phyloP scores from a whole-genome alignment of 2,888 invertebrate genomes.

The Melanostoma mellinum region DNA sequence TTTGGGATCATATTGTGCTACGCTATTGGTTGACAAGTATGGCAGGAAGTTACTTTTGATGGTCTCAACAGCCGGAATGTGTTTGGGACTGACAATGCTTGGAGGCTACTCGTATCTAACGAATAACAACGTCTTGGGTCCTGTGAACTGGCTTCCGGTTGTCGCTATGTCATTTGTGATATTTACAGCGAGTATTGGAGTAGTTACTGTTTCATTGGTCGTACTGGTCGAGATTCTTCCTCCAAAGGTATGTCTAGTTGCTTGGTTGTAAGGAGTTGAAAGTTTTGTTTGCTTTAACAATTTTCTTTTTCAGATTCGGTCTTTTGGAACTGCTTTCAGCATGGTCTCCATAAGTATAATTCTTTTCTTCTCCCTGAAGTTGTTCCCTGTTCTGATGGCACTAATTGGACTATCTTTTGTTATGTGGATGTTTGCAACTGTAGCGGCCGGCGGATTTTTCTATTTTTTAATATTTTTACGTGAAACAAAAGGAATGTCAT shows the following conservation, averaged over 20 bases:
- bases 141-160: slow-evolving; percentile 78
- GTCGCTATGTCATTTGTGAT: slow-evolving; percentile 77
- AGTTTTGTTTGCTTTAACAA: too few relatives aligned
- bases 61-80: slow-evolving; percentile 77
- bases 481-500: slow-evolving; percentile 80
- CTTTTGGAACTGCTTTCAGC: slow-evolving; percentile 76
- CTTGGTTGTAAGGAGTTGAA: too few relatives aligned
- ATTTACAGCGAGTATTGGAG: slow-evolving; percentile 78
- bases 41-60: slow-evolving; percentile 79
- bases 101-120: slow-evolving; percentile 76
- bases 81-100: slow-evolving; percentile 76
- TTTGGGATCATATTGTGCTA: slow-evolving; percentile 77
- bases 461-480: slow-evolving; percentile 77
- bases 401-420: slow-evolving; percentile 76
- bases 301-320: slow-evolving; percentile 77
- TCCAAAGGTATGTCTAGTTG: slow-evolving; percentile 75
- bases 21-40: slow-evolving; percentile 77
- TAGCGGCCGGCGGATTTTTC: slow-evolving; percentile 75
- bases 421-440: slow-evolving; percentile 79
- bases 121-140: slow-evolving; percentile 67
- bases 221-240: slow-evolving; percentile 79
- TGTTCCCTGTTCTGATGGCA: slow-evolving; percentile 78
- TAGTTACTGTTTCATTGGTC: slow-evolving; percentile 78
- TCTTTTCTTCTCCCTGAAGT: slow-evolving; percentile 77
- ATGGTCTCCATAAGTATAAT: slow-evolving; percentile 76